Percentiles rank a stretch among this genome's conserved stretches.
These are phyloP conservation scores for Tichodroma muraria DNA, from an alignment of 2,113 vertebrate species.

Conservation along the genomic window DNA sequence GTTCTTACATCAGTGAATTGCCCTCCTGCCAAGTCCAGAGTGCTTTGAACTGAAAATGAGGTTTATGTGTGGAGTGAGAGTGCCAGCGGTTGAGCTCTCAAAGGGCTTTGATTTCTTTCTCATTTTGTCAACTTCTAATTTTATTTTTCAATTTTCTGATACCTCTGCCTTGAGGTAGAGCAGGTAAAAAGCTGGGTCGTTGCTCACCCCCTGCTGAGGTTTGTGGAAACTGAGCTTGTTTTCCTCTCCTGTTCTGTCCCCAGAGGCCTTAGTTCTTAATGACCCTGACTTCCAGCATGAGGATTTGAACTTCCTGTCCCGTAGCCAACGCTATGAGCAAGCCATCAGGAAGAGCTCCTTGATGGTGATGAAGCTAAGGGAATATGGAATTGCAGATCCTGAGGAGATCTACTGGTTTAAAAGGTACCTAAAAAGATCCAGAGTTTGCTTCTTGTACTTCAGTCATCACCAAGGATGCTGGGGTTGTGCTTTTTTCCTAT, in stretches of 20 bases:
- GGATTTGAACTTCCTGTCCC: constrained; percentile 89
- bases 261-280: constrained; percentile 84
- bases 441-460: not conserved
- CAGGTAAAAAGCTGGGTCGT: not conserved
- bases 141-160: not conserved
- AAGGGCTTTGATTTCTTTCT: not conserved
- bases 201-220: not conserved
- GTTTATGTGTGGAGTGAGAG: not conserved
- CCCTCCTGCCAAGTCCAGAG: not conserved
- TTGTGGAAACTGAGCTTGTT: not conserved
- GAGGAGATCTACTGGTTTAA: constrained; percentile 92
- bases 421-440: constrained; percentile 70
- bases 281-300: constrained; percentile 88
- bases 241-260: not conserved
- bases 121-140: not conserved
- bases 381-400: constrained; percentile 87
- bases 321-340: constrained; percentile 89
- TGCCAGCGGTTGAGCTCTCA: not conserved
- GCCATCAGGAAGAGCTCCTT: constrained; percentile 85
- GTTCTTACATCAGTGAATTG: not conserved
- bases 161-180: not conserved
- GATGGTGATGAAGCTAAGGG: constrained; percentile 87
- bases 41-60: not conserved
- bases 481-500: not conserved
- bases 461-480: not conserved